These are phyloP conservation scores for Thera britannica DNA, from an alignment of 2,888 invertebrate species.

Conservation along the genomic window DNA sequence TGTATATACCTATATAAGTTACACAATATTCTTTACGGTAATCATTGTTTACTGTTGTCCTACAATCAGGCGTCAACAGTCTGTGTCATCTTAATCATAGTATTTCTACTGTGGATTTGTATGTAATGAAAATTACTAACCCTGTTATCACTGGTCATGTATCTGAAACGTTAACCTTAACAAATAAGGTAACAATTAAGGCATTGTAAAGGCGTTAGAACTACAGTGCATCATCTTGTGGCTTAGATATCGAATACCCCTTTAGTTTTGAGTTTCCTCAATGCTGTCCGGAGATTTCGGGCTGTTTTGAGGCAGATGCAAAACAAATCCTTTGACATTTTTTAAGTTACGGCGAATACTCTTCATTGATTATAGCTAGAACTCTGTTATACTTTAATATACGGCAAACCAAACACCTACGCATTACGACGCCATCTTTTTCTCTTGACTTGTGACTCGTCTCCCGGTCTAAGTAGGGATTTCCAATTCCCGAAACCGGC, in stretches of 20 bases:
- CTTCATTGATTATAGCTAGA: too few species aligned
- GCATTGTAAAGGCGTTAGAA: constrained; percentile 9
- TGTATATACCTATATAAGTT: background rate
- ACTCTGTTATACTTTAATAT: too few species aligned
- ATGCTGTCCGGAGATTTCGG: too few species aligned
- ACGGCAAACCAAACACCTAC: too few species aligned
- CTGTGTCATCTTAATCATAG: constrained; percentile 1
- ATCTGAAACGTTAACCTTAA: constrained; percentile 56
- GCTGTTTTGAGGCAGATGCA: too few species aligned
- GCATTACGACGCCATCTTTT: too few species aligned
- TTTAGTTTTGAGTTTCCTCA: too few species aligned
- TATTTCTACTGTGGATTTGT: constrained; percentile 3
- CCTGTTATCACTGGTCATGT: constrained; percentile 51
- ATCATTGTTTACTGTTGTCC: background rate
- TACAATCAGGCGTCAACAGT: constrained; percentile 6
- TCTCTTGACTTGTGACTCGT: too few species aligned
- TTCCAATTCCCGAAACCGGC: too few species aligned
- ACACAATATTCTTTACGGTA: background rate
- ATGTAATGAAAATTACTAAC: constrained; percentile 36
- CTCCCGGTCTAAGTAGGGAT: too few species aligned
- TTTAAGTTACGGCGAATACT: too few species aligned
- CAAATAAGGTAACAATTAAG: constrained; percentile 23
- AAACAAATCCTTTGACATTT: too few species aligned
- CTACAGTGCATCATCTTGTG: background rate
- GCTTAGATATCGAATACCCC: background rate